Evolutionary conservation across 2,888 invertebrate species (phyloP).

Genomic region (Cosmia trapezina): DNA sequence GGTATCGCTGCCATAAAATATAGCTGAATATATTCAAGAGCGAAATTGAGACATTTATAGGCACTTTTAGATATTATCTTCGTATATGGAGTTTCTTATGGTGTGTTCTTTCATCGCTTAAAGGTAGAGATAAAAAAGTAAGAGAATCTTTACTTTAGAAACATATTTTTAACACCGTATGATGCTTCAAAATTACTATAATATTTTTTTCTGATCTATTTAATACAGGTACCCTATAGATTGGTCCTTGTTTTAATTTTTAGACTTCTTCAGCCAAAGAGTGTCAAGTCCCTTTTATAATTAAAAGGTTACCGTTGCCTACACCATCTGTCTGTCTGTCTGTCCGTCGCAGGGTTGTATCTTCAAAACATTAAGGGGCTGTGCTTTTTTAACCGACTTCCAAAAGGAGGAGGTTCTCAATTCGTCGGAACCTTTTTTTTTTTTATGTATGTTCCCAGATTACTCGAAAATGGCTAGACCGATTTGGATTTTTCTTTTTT

Average conservation of each 20-base stretch:
- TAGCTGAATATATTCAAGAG: conserved; percentile 43
- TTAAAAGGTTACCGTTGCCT: no score
- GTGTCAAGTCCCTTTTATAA: no score
- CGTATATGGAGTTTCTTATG: conserved; percentile 42
- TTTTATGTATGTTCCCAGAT: no score
- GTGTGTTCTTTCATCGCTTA: conserved; percentile 35
- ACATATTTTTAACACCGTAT: background rate
- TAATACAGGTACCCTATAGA: no score
- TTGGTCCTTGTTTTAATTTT: no score
- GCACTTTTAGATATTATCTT: conserved; percentile 46
- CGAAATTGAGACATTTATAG: conserved; percentile 52
- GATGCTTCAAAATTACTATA: background rate
- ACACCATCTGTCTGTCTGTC: background rate
- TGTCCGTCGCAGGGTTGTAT: background rate
- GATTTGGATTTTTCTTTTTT: no score
- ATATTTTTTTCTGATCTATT: background rate
- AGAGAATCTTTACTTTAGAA: background rate
- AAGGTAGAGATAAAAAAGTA: conserved; percentile 31
- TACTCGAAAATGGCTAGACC: no score
- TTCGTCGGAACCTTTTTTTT: no score
- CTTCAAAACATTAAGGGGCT: background rate
- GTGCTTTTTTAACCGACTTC: background rate
- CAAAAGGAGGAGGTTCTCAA: no score
- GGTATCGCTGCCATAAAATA: conserved; percentile 49
- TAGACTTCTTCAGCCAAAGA: no score